phyloP scores from a whole-genome alignment of 2,797 vertebrate genomes.

The Oryzias sinensis region DNA sequence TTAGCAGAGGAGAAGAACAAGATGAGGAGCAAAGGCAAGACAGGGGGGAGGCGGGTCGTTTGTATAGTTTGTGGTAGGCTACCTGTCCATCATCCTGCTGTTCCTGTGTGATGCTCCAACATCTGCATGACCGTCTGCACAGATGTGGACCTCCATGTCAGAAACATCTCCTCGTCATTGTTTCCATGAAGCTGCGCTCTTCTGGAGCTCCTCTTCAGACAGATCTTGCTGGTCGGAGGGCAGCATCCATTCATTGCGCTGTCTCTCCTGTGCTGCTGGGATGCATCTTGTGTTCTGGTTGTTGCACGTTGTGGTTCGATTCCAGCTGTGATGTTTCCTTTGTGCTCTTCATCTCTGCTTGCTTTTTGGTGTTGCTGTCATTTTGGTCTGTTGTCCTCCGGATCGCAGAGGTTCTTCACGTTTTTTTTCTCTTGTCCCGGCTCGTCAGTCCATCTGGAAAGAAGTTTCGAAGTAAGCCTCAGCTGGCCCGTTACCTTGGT shows the following conservation, averaged over 20 bases:
- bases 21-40: conserved; percentile 84
- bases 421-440: conserved; percentile 6
- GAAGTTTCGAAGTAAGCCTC: conserved; percentile 98
- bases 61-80: conserved; percentile 85
- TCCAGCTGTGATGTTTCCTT: conserved; percentile 25
- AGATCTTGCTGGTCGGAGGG: too few species aligned
- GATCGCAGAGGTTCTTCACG: not conserved
- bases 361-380: conserved; percentile 6
- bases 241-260: conserved; percentile 49
- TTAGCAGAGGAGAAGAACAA: conserved; percentile 86
- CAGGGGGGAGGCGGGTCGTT: conserved; percentile 83
- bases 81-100: conserved; percentile 65
- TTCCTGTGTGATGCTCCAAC: conserved; percentile 68
- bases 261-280: conserved; percentile 32
- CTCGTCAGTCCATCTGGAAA: conserved; percentile 93
- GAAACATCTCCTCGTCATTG: conserved; percentile 19
- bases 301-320: conserved; percentile 61
- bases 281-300: conserved; percentile 47
- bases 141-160: too few species aligned
- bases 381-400: not conserved
- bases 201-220: too few species aligned
- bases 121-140: conserved; percentile 60
- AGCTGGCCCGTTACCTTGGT: conserved; percentile 96
- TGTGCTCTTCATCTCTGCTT: conserved; percentile 1
- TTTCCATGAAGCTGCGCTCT: conserved; percentile 26